A percentile compares a stretch with the other conserved stretches of the same genome.
These are phyloP conservation scores for Rosalia funebris DNA, from an alignment of 2,888 invertebrate species.

Conservation along the genomic window DNA sequence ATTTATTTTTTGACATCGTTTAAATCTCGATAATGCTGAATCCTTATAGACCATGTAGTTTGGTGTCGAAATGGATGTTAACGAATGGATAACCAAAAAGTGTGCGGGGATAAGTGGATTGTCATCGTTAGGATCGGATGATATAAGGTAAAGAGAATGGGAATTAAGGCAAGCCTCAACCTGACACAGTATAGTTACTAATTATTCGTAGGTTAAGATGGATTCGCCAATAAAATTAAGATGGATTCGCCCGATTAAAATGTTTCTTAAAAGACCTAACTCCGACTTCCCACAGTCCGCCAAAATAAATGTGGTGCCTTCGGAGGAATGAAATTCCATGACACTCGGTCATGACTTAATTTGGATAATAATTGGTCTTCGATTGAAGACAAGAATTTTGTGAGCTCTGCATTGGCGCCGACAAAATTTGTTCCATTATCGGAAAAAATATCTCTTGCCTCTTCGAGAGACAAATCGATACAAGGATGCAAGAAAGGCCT, in stretches of 20 bases:
- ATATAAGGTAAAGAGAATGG: background rate
- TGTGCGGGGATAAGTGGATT: background rate
- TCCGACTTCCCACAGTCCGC: conserved; percentile 20
- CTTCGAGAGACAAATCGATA: conserved; percentile 25
- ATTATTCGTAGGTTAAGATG: conserved; percentile 21
- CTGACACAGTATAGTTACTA: conserved; percentile 7
- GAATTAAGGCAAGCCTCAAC: conserved; percentile 6
- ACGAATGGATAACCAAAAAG: background rate
- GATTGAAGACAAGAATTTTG: conserved; percentile 3
- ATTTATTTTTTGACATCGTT: background rate
- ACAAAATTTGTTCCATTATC: conserved; percentile 23
- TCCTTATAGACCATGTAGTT: background rate
- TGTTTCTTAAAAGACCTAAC: conserved; percentile 14
- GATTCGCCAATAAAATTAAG: conserved; percentile 6
- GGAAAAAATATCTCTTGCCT: conserved; percentile 13
- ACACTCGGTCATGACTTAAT: background rate
- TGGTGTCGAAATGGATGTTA: background rate
- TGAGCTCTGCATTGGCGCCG: conserved; percentile 15
- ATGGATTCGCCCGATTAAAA: no score
- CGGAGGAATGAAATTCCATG: conserved; percentile 10
- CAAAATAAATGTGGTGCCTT: conserved; percentile 7
- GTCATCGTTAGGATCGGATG: background rate
- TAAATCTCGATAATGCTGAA: background rate
- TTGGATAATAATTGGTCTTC: conserved; percentile 7
- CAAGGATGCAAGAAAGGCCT: conserved; percentile 20